Evolutionary conservation across 2,113 vertebrate species (phyloP), one percentile per base, ranked within the genome.

Genomic region (Plestiodon gilberti): DNA sequence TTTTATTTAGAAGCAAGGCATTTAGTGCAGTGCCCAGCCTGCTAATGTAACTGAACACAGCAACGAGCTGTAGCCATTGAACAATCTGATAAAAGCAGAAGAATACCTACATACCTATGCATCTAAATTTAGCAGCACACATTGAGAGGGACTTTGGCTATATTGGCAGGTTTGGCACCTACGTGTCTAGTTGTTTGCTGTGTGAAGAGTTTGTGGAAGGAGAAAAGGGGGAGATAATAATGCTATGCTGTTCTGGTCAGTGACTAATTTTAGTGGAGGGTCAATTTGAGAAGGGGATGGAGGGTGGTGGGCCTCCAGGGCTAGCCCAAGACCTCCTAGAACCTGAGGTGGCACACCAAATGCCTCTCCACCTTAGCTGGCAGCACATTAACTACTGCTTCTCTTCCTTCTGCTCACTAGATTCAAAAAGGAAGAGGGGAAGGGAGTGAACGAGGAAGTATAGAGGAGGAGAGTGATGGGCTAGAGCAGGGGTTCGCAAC

Each of bases 1-100:
- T 84, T 75, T 84, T 75, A 75, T 82, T 83, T 73, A 83, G 81
- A 64, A 84, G 38, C 61, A 18, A 61, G 14, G 10, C 28, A 64
- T 75, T 62, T 43, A 33, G 10, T n/a, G 59, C 10, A 64, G 40
- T 38, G 23, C 80, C 10, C 28, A 59, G 33, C 69, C 67, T 35
- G n/a, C 20, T 30, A 35, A n/a, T 25, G n/a, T 62, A 64, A 23
- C 70, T 61, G 23, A n/a, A 33, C 6, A 25, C 33, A 30, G 5
- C n/a, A 6, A 57, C 22, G 33, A n/a, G 30, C 35, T 30, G 57
- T 75, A 83, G 15, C 28, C 82, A 73, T 40, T 40, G 35, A 74
- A 55, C 25, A 43, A 20, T 25, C 20, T n/a, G 18, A 52, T 30
- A 25, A 76, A 76, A 33, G 28, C n/a, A 65, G 59, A 33, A 76